Evolutionary conservation across 2,797 vertebrate genomes (phyloP).

Genomic region (Microchirus variegatus): DNA sequence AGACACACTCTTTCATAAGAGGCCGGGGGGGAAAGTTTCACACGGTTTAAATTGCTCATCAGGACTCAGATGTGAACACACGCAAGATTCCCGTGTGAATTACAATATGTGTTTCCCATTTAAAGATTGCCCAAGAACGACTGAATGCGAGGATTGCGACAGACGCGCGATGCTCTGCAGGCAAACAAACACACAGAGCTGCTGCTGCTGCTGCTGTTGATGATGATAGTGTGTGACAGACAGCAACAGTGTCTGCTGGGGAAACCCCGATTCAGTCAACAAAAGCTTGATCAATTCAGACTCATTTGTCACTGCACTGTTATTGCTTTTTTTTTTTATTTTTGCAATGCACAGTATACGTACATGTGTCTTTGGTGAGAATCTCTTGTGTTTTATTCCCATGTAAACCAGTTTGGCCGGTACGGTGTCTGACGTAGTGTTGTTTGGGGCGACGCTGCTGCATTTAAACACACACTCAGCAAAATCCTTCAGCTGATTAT

Average conservation of each 20-base stretch:
- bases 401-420: conserved; percentile 41
- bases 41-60: conserved; percentile 28
- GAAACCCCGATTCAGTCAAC: conserved; percentile 41
- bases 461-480: no score
- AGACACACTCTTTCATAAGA: conserved; percentile 32
- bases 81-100: conserved; percentile 30
- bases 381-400: conserved; percentile 13
- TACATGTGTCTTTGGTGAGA: background rate
- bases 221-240: conserved; percentile 61
- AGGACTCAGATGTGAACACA: conserved; percentile 18
- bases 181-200: conserved; percentile 67
- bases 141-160: conserved; percentile 58
- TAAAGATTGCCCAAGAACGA: conserved; percentile 53
- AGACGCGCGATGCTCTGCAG: conserved; percentile 54
- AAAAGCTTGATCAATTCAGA: conserved; percentile 29
- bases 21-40: conserved; percentile 25
- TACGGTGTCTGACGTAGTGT: conserved; percentile 11
- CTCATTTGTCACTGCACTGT: conserved; percentile 30
- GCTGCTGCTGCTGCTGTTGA: conserved; percentile 24
- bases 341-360: no score
- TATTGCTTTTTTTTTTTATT: no score
- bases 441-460: no score
- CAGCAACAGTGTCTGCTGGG: conserved; percentile 51
- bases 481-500: no score
- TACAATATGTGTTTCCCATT: conserved; percentile 35